Evolutionary conservation across 2,113 vertebrate genomes (phyloP).

Genomic region (Lonchura striata): DNA sequence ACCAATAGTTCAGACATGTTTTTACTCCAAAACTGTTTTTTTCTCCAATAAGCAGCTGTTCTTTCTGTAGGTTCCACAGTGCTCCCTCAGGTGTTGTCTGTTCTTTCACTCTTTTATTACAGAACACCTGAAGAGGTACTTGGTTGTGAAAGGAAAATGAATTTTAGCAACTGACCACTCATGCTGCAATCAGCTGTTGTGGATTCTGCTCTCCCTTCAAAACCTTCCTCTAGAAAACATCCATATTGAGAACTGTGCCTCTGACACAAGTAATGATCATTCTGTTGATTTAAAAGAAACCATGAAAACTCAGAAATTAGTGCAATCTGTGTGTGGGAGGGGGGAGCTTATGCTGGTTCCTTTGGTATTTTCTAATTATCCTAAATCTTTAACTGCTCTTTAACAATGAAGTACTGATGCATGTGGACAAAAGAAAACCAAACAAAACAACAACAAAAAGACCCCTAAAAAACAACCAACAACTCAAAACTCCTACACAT

Average conservation of each 20-base stretch:
- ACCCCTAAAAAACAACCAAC: too few relatives aligned
- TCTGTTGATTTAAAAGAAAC: neutral
- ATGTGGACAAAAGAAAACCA: neutral
- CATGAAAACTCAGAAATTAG: neutral
- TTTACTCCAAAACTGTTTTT: neutral
- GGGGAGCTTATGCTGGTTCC: neutral
- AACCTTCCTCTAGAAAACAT: neutral
- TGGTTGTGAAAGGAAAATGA: neutral
- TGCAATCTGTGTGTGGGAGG: fast-evolving
- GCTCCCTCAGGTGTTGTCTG: neutral
- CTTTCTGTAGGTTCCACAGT: neutral
- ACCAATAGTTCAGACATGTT: neutral
- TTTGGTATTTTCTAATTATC: neutral
- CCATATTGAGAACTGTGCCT: neutral
- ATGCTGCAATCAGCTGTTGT: neutral
- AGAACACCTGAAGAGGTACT: neutral
- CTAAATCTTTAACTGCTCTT: neutral
- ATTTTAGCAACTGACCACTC: neutral
- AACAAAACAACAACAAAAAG: too few relatives aligned
- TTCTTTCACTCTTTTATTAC: neutral
- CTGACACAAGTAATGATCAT: neutral
- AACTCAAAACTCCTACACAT: too few relatives aligned
- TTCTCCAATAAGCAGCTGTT: neutral
- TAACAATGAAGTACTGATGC: neutral
- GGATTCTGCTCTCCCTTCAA: neutral